phyloP scores from a whole-genome alignment of 2,113 vertebrate genomes.

The Rafetus swinhoei region DNA sequence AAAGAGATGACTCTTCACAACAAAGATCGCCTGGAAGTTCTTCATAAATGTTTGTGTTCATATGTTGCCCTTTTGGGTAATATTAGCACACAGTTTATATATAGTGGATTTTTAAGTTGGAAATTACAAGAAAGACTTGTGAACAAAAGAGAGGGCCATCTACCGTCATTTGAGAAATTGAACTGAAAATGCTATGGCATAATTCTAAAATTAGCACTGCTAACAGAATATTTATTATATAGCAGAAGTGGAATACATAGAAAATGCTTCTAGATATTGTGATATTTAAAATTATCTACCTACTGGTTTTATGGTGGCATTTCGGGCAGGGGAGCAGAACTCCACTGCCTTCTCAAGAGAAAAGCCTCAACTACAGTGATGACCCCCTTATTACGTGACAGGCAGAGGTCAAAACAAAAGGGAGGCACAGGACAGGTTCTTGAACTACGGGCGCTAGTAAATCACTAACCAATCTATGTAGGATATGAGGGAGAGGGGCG shows the following conservation, averaged over 20 bases:
- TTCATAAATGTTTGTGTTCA: not conserved
- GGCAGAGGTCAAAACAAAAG: not conserved
- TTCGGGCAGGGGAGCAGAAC: not conserved
- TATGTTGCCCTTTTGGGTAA: not conserved
- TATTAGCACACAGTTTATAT: not conserved
- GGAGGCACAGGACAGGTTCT: not conserved
- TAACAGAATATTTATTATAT: not conserved
- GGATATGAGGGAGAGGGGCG: no score
- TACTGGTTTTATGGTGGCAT: not conserved
- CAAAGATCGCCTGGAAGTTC: not conserved
- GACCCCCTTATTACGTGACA: not conserved
- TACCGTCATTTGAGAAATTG: not conserved
- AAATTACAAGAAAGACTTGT: not conserved
- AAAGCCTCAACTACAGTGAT: not conserved
- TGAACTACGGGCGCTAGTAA: not conserved
- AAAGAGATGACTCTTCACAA: not conserved
- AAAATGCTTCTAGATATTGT: not conserved
- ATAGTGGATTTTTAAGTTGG: not conserved
- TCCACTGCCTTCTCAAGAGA: not conserved
- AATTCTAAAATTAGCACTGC: not conserved
- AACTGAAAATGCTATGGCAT: not conserved
- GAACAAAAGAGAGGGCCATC: not conserved
- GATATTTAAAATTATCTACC: not conserved
- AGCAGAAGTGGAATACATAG: not conserved
- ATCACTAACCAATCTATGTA: no score